A percentile compares a stretch with the other conserved stretches of the same genome.
These are phyloP conservation scores for Terrapene triunguis DNA, from an alignment of 2,113 vertebrate species.

Conservation along the genomic window DNA sequence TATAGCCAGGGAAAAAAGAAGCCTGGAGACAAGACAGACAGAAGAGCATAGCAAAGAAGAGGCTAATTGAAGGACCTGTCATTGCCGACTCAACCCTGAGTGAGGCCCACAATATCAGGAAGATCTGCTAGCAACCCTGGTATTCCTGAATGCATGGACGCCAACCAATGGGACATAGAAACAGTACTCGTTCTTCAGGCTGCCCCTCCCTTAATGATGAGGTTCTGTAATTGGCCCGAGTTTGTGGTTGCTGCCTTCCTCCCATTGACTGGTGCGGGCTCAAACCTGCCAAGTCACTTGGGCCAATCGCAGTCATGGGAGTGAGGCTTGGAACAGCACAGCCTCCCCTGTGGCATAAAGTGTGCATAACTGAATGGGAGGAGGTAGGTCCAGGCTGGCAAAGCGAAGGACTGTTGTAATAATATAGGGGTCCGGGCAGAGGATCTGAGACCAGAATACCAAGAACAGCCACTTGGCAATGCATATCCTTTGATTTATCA, in stretches of 20 bases:
- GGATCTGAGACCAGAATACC: not conserved
- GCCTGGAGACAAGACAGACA: not conserved
- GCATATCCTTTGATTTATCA: no score
- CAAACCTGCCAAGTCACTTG: not conserved
- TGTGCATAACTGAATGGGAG: not conserved
- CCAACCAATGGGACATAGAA: conserved; percentile 15
- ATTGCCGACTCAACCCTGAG: not conserved
- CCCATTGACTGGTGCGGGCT: conserved; percentile 21
- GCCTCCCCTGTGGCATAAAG: not conserved
- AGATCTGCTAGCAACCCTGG: conserved; percentile 28
- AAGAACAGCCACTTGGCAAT: not conserved
- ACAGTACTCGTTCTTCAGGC: conserved; percentile 19
- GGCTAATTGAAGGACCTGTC: not conserved
- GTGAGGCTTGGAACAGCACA: not conserved
- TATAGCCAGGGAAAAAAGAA: not conserved
- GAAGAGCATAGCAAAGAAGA: not conserved
- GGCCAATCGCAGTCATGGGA: not conserved
- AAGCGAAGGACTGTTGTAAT: not conserved
- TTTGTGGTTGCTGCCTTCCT: conserved; percentile 45
- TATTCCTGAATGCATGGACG: conserved; percentile 34
- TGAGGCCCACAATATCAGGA: not conserved
- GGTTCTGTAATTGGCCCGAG: not conserved
- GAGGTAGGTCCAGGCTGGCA: no score
- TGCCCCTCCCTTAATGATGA: conserved; percentile 49
- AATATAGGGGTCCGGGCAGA: not conserved